Evolutionary conservation across 2,113 vertebrate species (phyloP).

Genomic region (Dinomys branickii): DNA sequence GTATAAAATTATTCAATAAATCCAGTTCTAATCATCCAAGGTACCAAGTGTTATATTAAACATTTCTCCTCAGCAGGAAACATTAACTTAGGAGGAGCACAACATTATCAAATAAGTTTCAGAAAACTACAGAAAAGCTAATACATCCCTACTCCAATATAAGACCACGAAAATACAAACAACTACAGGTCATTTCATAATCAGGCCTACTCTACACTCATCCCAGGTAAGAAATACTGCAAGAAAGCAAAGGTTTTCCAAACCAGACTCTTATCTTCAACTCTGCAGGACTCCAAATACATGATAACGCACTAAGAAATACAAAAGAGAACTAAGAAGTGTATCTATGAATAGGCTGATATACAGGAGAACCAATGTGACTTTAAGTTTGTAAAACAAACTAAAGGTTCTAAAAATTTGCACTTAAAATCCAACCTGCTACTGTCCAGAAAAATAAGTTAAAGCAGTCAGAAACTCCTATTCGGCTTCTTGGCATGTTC

Average conservation of each 20-base stretch:
- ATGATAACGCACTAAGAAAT: background rate
- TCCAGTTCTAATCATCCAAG: background rate
- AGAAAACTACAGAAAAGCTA: background rate
- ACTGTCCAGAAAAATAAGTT: background rate
- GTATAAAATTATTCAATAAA: background rate
- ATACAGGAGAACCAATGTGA: background rate
- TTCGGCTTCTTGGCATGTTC: background rate
- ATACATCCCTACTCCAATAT: background rate
- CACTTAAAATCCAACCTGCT: background rate
- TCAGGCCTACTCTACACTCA: background rate
- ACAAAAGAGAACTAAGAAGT: background rate
- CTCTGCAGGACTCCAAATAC: background rate
- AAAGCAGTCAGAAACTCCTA: background rate
- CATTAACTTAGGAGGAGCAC: background rate
- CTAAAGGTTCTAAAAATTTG: background rate
- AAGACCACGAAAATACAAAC: background rate
- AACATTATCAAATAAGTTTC: background rate
- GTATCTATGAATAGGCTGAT: background rate
- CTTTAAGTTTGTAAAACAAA: conserved; percentile 22
- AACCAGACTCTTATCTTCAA: background rate
- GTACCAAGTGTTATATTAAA: background rate
- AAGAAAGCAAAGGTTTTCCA: conserved; percentile 8
- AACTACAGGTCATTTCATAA: background rate
- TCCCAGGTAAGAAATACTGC: background rate
- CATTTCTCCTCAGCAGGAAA: background rate